These are phyloP conservation scores for Drosophila nannoptera DNA, from an alignment of 1,140 invertebrate genomes.

Conservation along the genomic window DNA sequence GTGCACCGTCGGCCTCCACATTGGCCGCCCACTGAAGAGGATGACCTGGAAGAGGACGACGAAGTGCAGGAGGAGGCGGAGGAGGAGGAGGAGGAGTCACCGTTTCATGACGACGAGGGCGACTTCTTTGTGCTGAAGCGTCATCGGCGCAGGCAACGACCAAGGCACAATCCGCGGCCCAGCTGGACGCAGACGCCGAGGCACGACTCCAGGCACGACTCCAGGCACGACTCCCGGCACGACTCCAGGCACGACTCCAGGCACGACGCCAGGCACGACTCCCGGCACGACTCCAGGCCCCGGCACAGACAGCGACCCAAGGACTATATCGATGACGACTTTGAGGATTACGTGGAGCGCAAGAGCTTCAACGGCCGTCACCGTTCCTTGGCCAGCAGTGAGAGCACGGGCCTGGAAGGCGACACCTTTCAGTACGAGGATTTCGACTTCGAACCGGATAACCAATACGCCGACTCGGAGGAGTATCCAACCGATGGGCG, in stretches of 20 bases:
- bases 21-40: constrained; percentile 27
- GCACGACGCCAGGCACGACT: not conserved
- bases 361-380: constrained; percentile 14
- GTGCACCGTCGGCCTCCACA: constrained; percentile 29
- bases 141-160: constrained; percentile 32
- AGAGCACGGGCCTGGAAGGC: constrained; percentile 51
- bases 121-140: constrained; percentile 62
- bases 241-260: not conserved
- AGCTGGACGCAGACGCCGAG: not conserved
- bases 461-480: constrained; percentile 44
- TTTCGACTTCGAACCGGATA: constrained; percentile 61
- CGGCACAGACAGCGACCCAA: constrained; percentile 20
- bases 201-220: not conserved
- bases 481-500: constrained; percentile 44
- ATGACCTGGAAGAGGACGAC: not conserved
- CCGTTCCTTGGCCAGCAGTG: constrained; percentile 27
- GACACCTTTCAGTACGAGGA: constrained; percentile 73
- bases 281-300: constrained; percentile 3
- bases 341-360: constrained; percentile 52
- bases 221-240: not conserved
- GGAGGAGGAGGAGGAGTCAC: constrained; percentile 29
- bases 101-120: constrained; percentile 34
- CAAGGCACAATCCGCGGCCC: not conserved
- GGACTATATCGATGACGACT: constrained; percentile 54
- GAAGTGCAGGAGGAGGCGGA: constrained; percentile 26